Evolutionary conservation across 2,888 invertebrate species (phyloP), one percentile per base, ranked within the genome.

Genomic region (Merodon equestris): DNA sequence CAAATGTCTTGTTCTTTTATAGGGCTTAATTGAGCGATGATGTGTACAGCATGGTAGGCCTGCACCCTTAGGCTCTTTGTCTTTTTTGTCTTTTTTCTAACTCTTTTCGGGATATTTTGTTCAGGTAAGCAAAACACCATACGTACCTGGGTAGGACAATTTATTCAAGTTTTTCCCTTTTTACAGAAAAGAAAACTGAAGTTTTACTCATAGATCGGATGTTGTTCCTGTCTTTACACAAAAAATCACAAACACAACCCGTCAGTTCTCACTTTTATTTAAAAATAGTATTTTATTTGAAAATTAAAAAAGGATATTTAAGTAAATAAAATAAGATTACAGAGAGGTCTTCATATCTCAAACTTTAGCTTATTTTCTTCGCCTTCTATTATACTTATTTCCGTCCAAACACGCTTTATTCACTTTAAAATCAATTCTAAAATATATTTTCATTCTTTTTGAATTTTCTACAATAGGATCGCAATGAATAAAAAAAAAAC

Each of bases 211-310:
- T n/a, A n/a, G n/a, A n/a, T n/a, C n/a, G n/a, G n/a, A n/a, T n/a
- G n/a, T n/a, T n/a, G n/a, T n/a, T n/a, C n/a, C n/a, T n/a, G n/a
- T n/a, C n/a, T n/a, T n/a, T n/a, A 27, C 27, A 27, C 7, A 27
- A 15, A 38, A 42, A 15, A 44, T 18, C 10, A 56, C 51, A n/a
- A 9, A 27, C 10, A 12, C n/a, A 2, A n/a, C 19, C 18, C 10
- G 27, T 4, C 27, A 27, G 27, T 27, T 27, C 7, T 7, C 27
- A 27, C 12, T 44, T 58, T 71, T 76, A 18, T 56, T 71, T 76
- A 48, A 71, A 76, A 76, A 67, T 76, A 76, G 66, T 50, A 7
- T 36, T 67, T 71, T 61, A 51, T 71, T 71, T 40, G 51, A 64
- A 74, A 63, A 74, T 71, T 40, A 58, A 74, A 60, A 61, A 58